phyloP scores from a whole-genome alignment of 2,797 vertebrate genomes.

The Lagorchestes hirsutus region DNA sequence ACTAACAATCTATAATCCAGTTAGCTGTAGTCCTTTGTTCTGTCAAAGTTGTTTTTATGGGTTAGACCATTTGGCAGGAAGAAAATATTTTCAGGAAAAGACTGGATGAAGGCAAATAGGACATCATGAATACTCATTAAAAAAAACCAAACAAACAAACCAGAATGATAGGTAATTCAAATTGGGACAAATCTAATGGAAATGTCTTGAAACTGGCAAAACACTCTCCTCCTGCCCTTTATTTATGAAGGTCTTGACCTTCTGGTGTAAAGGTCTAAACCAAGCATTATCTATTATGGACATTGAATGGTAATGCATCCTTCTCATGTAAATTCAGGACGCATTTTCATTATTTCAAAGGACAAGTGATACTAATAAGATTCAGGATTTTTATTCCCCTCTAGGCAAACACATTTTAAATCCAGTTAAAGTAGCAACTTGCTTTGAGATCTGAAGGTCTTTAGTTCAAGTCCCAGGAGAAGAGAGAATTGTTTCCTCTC shows the following conservation, averaged over 20 bases:
- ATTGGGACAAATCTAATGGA: background rate
- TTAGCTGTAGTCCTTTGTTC: slow-evolving; percentile 54
- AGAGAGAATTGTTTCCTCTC: background rate
- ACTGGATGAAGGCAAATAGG: slow-evolving; percentile 16
- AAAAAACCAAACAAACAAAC: background rate
- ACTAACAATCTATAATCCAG: slow-evolving; percentile 44
- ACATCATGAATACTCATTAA: slow-evolving; percentile 22
- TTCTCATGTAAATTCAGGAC: slow-evolving; percentile 35
- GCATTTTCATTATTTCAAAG: slow-evolving; percentile 37
- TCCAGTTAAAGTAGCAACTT: slow-evolving; percentile 25
- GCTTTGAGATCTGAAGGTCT: slow-evolving; percentile 18
- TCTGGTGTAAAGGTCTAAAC: slow-evolving; percentile 19
- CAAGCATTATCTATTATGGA: background rate
- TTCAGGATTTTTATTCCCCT: slow-evolving; percentile 42
- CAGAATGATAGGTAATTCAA: background rate
- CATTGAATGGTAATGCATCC: background rate
- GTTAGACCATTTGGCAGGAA: slow-evolving; percentile 5
- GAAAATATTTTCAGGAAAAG: slow-evolving; percentile 22
- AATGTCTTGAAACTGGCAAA: background rate
- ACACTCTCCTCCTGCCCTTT: background rate
- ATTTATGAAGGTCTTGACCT: slow-evolving; percentile 32
- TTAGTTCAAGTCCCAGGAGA: slow-evolving; percentile 38
- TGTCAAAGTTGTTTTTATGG: slow-evolving; percentile 59
- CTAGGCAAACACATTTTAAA: slow-evolving; percentile 22
- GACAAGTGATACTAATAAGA: slow-evolving; percentile 53